Base-by-base conservation (phyloP, 1,140 invertebrate genomes). In the Sitophilus oryzae region DNA sequence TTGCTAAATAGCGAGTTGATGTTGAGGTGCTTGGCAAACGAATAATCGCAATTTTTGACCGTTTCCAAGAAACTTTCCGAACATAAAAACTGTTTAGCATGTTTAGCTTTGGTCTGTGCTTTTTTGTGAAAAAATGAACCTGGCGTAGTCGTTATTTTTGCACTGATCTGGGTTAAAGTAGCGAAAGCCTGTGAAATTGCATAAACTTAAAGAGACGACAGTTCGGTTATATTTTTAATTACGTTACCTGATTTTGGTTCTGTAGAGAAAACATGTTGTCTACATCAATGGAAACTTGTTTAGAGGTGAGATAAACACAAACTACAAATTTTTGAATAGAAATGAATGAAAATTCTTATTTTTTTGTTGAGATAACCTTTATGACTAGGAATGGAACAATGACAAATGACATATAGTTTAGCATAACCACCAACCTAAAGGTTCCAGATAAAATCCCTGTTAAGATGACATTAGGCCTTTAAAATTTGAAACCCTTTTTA, bases 171-270 rank as follows among this genome's bases (percentile, higher is more conserved):
- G 25, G 67, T 68, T 41, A 72, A 53, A 43, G 66, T 66, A 38
- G 67, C 59, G 51, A 70, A 57, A 47, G 69, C 69, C 69, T 71
- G 38, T 41, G 60, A 65, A 52, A 41, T 25, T 45, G 14, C 19
- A 38, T 41, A 48, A 47, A 44, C 23, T 20, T 57, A 43, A 40
- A 14, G 10, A 35, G n/a, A 18, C 15, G 8, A 38, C 49, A 61
- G n/a, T n/a, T 15, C 10, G 9, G 30, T 11, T 36, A 3, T 14
- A 23, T 21, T 18, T 20, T 10, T 11, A 43, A 34, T 11, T 14
- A 18, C 30, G 55, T 58, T 64, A 71, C 70, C 64, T 72, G 70
- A 61, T 72, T 72, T 60, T 71, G 70, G 57, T 72, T 71, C 60
- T 72, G 70, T 38, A 70, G 52, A 42, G 70, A 66, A 56, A 71